Evolutionary conservation across 2,113 vertebrate species (phyloP).

Genomic region (Myotis yumanensis): DNA sequence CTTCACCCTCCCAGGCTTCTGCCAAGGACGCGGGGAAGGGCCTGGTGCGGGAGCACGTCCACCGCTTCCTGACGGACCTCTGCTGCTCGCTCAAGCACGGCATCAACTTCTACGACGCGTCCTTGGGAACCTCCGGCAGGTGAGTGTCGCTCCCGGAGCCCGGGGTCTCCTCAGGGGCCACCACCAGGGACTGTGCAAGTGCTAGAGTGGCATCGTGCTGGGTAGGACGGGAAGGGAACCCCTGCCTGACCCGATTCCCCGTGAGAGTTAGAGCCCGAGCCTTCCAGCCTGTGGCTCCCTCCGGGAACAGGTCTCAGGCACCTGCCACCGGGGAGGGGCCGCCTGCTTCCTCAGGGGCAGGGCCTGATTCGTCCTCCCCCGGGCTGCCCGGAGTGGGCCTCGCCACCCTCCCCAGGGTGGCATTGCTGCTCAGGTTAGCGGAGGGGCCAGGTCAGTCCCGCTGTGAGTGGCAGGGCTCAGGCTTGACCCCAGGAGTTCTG

Average conservation of each 20-base stretch:
- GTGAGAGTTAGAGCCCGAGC: not conserved
- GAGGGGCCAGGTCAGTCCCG: not conserved
- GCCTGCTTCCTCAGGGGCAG: fast-evolving
- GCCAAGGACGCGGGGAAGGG: conserved; percentile 83
- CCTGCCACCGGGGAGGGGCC: fast-evolving
- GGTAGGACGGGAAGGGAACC: not conserved
- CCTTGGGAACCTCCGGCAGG: conserved; percentile 92
- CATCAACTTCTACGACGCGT: conserved; percentile 93
- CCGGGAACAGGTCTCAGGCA: fast-evolving
- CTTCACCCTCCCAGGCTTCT: conserved; percentile 17
- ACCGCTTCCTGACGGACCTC: conserved; percentile 92
- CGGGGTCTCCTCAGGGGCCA: not conserved
- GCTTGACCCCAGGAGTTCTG: not conserved
- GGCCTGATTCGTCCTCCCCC: fast-evolving
- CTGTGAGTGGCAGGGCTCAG: not conserved
- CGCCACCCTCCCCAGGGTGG: fast-evolving
- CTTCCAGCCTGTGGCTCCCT: fast-evolving
- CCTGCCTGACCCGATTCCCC: not conserved
- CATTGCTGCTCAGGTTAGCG: not conserved
- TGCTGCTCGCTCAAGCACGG: conserved; percentile 96
- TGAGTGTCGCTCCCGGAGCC: conserved; percentile 7
- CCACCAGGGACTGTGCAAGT: too few species aligned
- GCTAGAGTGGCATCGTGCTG: not conserved
- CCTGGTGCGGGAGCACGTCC: conserved; percentile 89
- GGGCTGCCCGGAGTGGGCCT: fast-evolving